Percentiles rank a stretch among this genome's conserved stretches.
phyloP scores from a whole-genome alignment of 2,797 vertebrate genomes.

The Galago senegalensis region DNA sequence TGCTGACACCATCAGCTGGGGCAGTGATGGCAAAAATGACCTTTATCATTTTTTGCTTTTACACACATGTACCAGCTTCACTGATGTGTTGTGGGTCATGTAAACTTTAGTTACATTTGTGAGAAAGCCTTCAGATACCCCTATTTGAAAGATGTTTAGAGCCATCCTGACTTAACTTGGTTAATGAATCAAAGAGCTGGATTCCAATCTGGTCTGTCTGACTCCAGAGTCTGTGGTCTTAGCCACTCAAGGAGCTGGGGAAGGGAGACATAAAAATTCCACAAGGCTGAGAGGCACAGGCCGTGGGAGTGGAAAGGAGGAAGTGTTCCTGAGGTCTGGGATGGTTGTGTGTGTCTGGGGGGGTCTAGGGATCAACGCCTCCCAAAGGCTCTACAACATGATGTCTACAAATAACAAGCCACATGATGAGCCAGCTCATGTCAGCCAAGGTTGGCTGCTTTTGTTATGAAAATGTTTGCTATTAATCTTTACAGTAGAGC shows the following conservation, averaged over 20 bases:
- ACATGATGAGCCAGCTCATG: rapidly evolving
- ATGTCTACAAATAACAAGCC: neutral
- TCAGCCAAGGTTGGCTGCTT: neutral
- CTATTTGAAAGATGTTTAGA: neutral
- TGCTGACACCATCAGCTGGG: rapidly evolving
- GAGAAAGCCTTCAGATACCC: neutral
- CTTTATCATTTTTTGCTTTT: neutral
- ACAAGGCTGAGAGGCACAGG: rapidly evolving
- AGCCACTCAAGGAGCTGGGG: neutral
- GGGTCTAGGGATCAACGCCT: neutral
- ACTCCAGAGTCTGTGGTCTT: neutral
- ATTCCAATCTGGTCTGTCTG: neutral
- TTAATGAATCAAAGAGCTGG: neutral
- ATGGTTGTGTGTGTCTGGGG: no score
- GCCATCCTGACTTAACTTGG: neutral
- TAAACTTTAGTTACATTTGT: no score
- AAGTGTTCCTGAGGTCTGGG: neutral
- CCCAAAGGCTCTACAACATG: rapidly evolving
- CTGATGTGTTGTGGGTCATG: neutral
- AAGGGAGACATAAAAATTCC: neutral
- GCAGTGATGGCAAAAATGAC: rapidly evolving
- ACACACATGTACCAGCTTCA: neutral
- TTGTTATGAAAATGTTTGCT: neutral
- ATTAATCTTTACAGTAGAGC: neutral
- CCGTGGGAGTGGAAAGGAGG: neutral